Conservation (phyloP, 2,888 invertebrate species). For the Arrhopalites spinosus region DNA sequence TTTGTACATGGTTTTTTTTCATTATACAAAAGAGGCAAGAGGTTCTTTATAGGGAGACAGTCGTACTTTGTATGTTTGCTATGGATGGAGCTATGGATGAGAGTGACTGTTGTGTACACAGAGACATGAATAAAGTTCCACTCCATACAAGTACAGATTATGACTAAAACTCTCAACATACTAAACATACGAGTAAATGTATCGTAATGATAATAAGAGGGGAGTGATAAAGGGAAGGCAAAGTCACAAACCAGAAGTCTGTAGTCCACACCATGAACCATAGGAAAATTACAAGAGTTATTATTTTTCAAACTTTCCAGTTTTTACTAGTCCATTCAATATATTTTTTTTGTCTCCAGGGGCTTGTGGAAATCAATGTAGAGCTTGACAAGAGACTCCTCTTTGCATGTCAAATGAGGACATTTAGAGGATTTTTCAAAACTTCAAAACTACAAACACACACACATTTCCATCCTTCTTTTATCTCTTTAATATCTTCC, state of each 20-base stretch:
- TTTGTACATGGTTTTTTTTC: not conserved
- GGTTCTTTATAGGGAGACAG: not conserved
- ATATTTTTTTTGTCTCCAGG: conserved; percentile 31
- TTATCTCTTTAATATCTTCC: conserved; percentile 15
- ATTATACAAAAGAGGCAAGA: not conserved
- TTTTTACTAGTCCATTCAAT: conserved; percentile 31
- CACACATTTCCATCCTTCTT: not conserved
- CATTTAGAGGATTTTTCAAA: conserved; percentile 34
- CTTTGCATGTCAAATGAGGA: conserved; percentile 34
- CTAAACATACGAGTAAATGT: not conserved
- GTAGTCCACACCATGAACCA: not conserved
- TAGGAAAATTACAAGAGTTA: conserved; percentile 39
- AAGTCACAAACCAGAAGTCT: conserved; percentile 25
- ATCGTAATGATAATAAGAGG: conserved; percentile 5
- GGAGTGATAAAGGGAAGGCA: conserved; percentile 23
- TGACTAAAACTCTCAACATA: not conserved
- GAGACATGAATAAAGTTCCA: not conserved
- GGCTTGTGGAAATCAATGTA: conserved; percentile 11
- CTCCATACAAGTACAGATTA: too few species aligned
- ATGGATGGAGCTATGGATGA: not conserved
- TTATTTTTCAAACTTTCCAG: conserved; percentile 34
- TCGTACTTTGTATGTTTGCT: not conserved
- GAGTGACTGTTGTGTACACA: not conserved
- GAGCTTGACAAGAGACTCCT: not conserved
- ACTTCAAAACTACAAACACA: not conserved